Evolutionary conservation across 2,113 vertebrate species (phyloP).

Genomic region (Sinocyclocheilus anophthalmus): DNA sequence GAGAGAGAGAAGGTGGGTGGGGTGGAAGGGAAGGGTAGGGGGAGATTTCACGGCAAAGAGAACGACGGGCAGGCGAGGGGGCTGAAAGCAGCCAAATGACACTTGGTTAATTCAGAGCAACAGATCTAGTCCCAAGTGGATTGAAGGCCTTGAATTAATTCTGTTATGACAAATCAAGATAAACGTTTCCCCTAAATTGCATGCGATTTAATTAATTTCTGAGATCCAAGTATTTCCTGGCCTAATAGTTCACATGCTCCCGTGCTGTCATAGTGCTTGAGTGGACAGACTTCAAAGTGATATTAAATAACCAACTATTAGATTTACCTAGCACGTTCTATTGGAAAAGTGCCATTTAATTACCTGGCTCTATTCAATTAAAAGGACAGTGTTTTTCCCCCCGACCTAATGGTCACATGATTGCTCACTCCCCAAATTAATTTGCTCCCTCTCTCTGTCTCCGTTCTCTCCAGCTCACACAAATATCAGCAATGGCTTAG

Average conservation of each 20-base stretch:
- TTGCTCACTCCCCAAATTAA: constrained; percentile 91
- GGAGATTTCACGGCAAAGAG: constrained; percentile 52
- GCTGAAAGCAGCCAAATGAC: constrained; percentile 87
- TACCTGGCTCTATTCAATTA: constrained; percentile 99
- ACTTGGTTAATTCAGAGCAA: constrained; percentile 99
- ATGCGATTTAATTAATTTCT: constrained; percentile 99
- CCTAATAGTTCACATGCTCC: constrained; percentile 99
- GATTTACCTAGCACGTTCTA: constrained; percentile 99
- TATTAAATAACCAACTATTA: constrained; percentile 99
- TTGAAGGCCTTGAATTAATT: constrained; percentile 99
- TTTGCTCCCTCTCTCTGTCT: constrained; percentile 30
- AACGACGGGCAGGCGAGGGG: constrained; percentile 49
- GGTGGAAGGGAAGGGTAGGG: constrained; percentile 62
- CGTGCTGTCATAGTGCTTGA: constrained; percentile 95
- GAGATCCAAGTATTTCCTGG: constrained; percentile 84
- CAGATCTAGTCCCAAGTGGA: constrained; percentile 99
- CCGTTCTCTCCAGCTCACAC: constrained; percentile 59
- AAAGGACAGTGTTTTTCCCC: constrained; percentile 85
- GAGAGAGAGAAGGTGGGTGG: constrained; percentile 50
- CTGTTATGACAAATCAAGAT: constrained; percentile 99
- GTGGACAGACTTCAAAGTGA: constrained; percentile 99
- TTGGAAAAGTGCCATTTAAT: constrained; percentile 99
- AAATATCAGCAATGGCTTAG: constrained; percentile 68
- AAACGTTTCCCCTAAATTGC: constrained; percentile 99
- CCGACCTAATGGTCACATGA: constrained; percentile 89